phyloP scores from a whole-genome alignment of 2,888 invertebrate genomes.

The Cephus sareptanus region DNA sequence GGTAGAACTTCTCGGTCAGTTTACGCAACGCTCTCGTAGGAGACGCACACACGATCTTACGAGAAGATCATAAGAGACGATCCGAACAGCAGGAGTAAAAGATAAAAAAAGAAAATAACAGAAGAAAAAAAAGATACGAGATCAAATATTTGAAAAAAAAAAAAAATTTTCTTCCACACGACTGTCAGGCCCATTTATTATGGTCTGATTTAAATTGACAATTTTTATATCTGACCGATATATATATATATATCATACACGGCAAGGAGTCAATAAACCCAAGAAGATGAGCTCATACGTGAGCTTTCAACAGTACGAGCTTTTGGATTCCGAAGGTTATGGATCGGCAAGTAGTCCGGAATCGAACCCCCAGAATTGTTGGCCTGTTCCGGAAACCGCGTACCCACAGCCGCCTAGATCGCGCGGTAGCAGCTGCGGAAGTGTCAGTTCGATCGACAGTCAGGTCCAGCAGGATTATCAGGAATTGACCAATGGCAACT shows the following conservation, averaged over 20 bases:
- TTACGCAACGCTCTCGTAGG: conserved; percentile 58
- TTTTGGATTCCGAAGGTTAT: conserved; percentile 59
- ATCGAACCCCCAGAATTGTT: conserved; percentile 50
- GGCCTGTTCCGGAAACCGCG: conserved; percentile 39
- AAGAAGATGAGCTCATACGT: conserved; percentile 39
- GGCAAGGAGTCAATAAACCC: background rate
- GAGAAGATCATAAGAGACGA: background rate
- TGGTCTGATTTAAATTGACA: background rate
- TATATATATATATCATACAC: background rate
- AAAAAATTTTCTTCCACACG: background rate
- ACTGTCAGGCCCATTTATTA: background rate
- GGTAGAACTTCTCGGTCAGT: conserved; percentile 55
- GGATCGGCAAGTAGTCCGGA: conserved; percentile 60
- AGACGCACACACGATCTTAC: conserved; percentile 39
- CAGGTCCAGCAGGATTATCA: conserved; percentile 47
- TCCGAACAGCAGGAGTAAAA: background rate
- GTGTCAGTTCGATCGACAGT: conserved; percentile 56
- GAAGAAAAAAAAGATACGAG: background rate
- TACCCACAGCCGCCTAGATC: conserved; percentile 58
- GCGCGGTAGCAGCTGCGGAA: conserved; percentile 58
- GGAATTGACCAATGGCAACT: conserved; percentile 35
- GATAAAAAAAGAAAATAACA: background rate
- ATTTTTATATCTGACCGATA: background rate
- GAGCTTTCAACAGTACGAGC: conserved; percentile 51
- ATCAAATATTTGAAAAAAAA: background rate